Conservation (phyloP, 92 coral and sea anemone species). For the Pocillopora meandrina region DNA sequence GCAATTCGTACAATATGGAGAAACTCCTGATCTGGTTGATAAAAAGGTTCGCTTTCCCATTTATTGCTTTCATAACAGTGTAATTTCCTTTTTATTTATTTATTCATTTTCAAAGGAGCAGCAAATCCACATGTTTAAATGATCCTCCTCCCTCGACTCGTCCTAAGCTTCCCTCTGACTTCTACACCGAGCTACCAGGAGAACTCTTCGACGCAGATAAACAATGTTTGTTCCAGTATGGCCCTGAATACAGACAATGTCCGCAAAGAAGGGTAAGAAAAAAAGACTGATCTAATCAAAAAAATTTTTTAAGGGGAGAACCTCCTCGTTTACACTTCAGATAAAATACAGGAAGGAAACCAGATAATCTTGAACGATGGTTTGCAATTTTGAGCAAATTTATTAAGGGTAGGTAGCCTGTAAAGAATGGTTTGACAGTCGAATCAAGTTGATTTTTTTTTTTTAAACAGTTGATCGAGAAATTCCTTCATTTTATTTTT, state of each 20-base stretch:
- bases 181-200: constrained; percentile 69
- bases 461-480: background rate
- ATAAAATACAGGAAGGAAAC: background rate
- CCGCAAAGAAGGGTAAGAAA: constrained; percentile 27
- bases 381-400: background rate
- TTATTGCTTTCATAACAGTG: too few relatives aligned
- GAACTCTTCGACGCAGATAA: constrained; percentile 63
- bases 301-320: background rate
- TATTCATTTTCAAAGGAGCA: constrained; percentile 19
- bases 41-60: too few relatives aligned
- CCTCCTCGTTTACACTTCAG: background rate
- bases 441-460: too few relatives aligned
- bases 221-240: constrained; percentile 68
- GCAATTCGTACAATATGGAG: too few relatives aligned
- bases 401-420: too few relatives aligned
- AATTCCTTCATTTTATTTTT: background rate
- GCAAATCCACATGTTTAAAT: constrained; percentile 56
- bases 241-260: constrained; percentile 53
- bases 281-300: background rate
- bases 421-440: too few relatives aligned
- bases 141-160: constrained; percentile 57
- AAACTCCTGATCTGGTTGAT: too few relatives aligned
- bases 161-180: constrained; percentile 44
- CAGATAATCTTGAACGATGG: background rate
- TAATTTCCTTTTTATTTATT: too few relatives aligned